These are phyloP conservation scores for Trididemnum miniatum DNA, from an alignment of 23 tunicate species.

Conservation along the genomic window DNA sequence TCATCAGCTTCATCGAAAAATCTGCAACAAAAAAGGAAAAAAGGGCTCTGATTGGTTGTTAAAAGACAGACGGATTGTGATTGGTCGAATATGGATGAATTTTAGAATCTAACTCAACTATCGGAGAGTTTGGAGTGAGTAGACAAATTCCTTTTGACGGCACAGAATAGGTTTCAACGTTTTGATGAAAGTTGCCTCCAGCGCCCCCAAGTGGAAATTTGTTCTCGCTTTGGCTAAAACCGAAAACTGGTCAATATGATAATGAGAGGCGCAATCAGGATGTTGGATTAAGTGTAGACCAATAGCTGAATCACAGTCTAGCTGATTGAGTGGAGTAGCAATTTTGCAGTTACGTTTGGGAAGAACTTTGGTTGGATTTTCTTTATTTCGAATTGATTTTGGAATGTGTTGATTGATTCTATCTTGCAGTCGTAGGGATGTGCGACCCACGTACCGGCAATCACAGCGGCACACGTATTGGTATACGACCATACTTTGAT, in stretches of 20 bases:
- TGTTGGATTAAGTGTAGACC: neutral
- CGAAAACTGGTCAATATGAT: neutral
- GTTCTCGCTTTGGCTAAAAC: neutral
- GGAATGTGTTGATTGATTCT: neutral
- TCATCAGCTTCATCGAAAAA: no score
- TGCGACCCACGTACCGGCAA: neutral
- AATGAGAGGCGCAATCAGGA: neutral
- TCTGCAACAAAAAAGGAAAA: no score
- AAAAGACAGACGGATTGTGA: no score
- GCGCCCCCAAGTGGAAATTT: neutral
- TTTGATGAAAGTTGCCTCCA: neutral
- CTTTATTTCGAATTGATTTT: neutral
- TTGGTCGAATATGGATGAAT: no score
- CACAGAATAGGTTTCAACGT: neutral
- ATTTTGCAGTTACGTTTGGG: neutral
- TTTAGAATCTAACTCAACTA: no score
- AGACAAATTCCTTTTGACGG: neutral
- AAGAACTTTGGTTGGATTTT: neutral
- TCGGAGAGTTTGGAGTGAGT: neutral
- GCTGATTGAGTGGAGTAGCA: neutral
- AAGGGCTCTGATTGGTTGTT: no score
- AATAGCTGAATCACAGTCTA: neutral
- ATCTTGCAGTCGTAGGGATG: neutral
- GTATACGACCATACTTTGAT: neutral
- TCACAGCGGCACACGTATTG: neutral